These are phyloP conservation scores for Odontomachus brunneus DNA, from an alignment of 1,140 invertebrate species.

Conservation along the genomic window DNA sequence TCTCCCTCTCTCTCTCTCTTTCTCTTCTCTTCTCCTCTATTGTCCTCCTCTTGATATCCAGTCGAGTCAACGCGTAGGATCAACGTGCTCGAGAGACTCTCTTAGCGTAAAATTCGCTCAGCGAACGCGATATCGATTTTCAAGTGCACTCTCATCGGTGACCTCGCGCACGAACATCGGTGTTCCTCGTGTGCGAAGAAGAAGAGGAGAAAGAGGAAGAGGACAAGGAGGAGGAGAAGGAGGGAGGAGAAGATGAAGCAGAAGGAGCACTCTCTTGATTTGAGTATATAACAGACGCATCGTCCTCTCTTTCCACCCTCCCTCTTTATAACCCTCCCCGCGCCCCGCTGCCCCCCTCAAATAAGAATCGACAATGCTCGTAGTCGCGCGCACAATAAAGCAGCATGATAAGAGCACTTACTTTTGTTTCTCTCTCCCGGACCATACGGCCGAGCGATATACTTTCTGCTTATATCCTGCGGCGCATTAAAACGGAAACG, in stretches of 20 bases:
- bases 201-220: not conserved
- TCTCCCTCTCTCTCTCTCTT: not conserved
- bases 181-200: too few species aligned
- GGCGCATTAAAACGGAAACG: constrained; percentile 72
- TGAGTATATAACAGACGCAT: constrained; percentile 1
- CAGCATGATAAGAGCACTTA: constrained; percentile 43
- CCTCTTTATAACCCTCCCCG: constrained; percentile 12
- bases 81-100: too few species aligned
- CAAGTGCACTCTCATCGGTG: not conserved
- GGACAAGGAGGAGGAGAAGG: not conserved
- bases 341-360: not conserved
- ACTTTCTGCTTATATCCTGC: constrained; percentile 58
- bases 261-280: constrained; percentile 33
- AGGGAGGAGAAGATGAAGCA: constrained; percentile 3
- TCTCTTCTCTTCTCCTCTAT: too few species aligned
- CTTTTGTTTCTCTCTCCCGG: constrained; percentile 21
- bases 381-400: constrained; percentile 56
- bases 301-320: constrained; percentile 19
- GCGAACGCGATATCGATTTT: constrained; percentile 31
- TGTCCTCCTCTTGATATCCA: not conserved
- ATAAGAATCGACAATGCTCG: constrained; percentile 7
- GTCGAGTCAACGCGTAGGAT: not conserved
- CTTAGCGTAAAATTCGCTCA: not conserved
- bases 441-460: constrained; percentile 42
- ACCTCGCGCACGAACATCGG: not conserved